Conservation (phyloP, 2,113 vertebrate genomes). For the Eretmochelys imbricata region DNA sequence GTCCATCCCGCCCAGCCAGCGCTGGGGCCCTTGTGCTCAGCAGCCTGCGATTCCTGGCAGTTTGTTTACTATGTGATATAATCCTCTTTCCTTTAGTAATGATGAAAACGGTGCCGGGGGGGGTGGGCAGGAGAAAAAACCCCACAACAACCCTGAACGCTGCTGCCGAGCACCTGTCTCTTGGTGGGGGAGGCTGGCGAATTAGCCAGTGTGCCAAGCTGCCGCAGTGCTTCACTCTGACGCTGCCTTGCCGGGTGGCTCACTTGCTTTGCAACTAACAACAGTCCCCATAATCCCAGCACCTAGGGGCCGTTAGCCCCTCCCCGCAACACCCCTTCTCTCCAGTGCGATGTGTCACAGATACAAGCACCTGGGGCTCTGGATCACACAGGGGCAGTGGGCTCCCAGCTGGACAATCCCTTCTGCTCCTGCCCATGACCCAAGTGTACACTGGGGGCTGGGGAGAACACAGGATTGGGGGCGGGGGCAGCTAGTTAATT, state of each 20-base stretch:
- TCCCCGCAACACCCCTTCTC: neutral
- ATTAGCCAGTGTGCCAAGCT: neutral
- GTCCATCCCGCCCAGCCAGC: neutral
- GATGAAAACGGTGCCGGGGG: neutral
- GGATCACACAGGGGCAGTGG: fast-evolving
- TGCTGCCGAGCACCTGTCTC: neutral
- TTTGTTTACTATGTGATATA: neutral
- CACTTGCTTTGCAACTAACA: neutral
- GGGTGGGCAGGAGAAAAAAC: too few species aligned
- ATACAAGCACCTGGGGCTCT: too few species aligned
- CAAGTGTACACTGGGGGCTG: neutral
- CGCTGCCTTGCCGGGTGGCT: neutral
- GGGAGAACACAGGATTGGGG: neutral
- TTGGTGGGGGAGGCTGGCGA: too few species aligned
- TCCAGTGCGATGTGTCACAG: too few species aligned
- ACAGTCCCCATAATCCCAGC: neutral
- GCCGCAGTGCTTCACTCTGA: neutral
- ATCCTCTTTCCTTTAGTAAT: neutral
- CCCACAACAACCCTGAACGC: too few species aligned
- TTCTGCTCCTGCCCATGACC: neutral
- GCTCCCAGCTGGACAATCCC: fast-evolving
- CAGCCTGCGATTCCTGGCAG: neutral
- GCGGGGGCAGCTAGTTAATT: conserved; percentile 45
- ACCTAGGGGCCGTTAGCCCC: neutral
- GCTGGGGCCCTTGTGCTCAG: neutral